Percentiles rank a stretch among this genome's conserved stretches.
phyloP scores from a whole-genome alignment of 2,113 vertebrate species.

The Dicerorhinus sumatrensis region DNA sequence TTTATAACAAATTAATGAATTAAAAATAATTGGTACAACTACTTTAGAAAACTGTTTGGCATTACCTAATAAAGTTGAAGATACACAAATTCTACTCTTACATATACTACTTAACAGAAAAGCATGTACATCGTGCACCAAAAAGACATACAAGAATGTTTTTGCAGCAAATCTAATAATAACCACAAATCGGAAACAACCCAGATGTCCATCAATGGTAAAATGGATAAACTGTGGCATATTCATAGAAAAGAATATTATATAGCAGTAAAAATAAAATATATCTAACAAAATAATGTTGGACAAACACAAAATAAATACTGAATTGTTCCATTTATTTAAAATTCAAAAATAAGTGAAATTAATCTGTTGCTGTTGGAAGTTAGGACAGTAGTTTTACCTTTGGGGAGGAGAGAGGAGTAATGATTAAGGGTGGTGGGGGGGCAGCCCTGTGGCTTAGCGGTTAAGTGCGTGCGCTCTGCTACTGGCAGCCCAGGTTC shows the following conservation, averaged over 20 bases:
- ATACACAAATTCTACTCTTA: background rate
- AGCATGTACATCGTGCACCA: background rate
- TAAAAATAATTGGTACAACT: background rate
- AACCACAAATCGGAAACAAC: background rate
- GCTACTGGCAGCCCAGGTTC: too few relatives aligned
- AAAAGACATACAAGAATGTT: background rate
- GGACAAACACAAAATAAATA: background rate
- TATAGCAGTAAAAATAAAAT: background rate
- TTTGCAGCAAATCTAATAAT: background rate
- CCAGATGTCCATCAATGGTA: background rate
- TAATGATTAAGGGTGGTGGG: background rate
- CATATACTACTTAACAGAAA: background rate
- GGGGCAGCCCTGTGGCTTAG: too few relatives aligned
- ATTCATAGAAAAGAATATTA: background rate
- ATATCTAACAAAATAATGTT: background rate
- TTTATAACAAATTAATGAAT: conserved; percentile 46
- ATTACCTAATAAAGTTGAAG: conserved; percentile 10
- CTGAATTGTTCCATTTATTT: background rate
- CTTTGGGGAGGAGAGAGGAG: background rate
- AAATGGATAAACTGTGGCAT: background rate
- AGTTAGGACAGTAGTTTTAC: background rate
- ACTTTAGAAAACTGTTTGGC: conserved; percentile 1
- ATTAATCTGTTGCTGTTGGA: background rate
- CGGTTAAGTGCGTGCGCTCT: too few relatives aligned
- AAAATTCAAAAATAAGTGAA: conserved; percentile 31